phyloP scores from a whole-genome alignment of 2,888 invertebrate genomes.

The Strigamia crassipes region DNA sequence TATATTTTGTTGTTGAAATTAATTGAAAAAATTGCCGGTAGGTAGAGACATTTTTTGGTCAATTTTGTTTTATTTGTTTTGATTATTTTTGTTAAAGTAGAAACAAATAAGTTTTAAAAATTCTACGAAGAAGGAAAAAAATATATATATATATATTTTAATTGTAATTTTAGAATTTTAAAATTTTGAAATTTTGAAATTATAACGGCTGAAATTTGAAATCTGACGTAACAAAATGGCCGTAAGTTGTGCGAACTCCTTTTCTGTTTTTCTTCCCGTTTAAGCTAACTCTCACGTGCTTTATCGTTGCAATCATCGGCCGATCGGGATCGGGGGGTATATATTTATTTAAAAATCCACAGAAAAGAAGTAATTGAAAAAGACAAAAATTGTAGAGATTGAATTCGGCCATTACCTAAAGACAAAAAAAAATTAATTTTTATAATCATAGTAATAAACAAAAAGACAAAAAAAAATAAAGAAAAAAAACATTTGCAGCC shows the following conservation, averaged over 20 bases:
- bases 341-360: neutral
- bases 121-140: too few relatives aligned
- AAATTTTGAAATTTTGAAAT: too few relatives aligned
- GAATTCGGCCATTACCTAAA: neutral
- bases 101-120: too few relatives aligned
- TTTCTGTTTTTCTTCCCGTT: neutral
- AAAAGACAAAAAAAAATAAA: too few relatives aligned
- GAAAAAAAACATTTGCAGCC: conserved; percentile 23
- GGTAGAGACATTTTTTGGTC: neutral
- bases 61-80: neutral
- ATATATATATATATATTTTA: too few relatives aligned
- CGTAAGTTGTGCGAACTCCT: neutral
- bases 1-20: too few relatives aligned
- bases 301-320: conserved; percentile 36
- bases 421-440: neutral
- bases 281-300: neutral
- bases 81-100: neutral
- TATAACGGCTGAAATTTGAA: neutral
- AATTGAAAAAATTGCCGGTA: neutral
- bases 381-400: neutral
- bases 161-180: too few relatives aligned
- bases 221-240: neutral
- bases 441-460: too few relatives aligned
- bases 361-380: conserved; percentile 18
- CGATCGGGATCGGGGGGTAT: neutral